Base-by-base conservation (phyloP, 1,140 invertebrate species). In the Ruditapes philippinarum region DNA sequence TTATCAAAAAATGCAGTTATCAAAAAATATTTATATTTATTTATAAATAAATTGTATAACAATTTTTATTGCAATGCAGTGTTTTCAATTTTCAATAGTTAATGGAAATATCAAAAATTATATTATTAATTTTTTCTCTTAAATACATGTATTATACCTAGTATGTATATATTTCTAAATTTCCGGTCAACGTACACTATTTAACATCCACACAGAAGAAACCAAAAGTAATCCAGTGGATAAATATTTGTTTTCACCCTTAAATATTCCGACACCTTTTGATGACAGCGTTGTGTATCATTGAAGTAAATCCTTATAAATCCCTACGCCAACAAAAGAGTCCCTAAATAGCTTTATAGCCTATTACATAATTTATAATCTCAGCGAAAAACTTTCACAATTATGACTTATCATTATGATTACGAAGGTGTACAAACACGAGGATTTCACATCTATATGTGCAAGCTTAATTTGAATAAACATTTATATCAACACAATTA, bases 281-380 rank as follows among this genome's bases (percentile, higher is more conserved):
- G 68, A 73, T 73, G 68, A 73, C 68, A 73, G 36, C 19, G 68
- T 38, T 73, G 68, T 73, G 36, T 73, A 73, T 73, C 68, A 73
- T 73, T 73, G 36, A n/a, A 73, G 12, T 40, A 73, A 73, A 73
- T 73, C 68, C 68, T 14, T 40, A 38, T 3, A 31, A 73, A 73
- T 73, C 68, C 68, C 36, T 38, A 38, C 22, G 31, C 36, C 38
- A 73, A 73, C 22, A 73, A 38, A 40, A 40, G 14, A 73, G 68
- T 19, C 68, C 68, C 31, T 40, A 73, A 73, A 73, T 73, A 73
- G 7, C 36, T 73, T 22, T 2, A 40, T 73, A 73, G 9, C 31
- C 36, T 40, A 9, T 38, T 19, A n/a, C 3, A 73, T 73, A 73
- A 54, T 22, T 54, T 54, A 54, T 54, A 22, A 54, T 45, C 51